Percentiles rank a stretch among this genome's conserved stretches.
phyloP scores from a whole-genome alignment of 2,113 vertebrate genomes.

The Baryphthengus martii region DNA sequence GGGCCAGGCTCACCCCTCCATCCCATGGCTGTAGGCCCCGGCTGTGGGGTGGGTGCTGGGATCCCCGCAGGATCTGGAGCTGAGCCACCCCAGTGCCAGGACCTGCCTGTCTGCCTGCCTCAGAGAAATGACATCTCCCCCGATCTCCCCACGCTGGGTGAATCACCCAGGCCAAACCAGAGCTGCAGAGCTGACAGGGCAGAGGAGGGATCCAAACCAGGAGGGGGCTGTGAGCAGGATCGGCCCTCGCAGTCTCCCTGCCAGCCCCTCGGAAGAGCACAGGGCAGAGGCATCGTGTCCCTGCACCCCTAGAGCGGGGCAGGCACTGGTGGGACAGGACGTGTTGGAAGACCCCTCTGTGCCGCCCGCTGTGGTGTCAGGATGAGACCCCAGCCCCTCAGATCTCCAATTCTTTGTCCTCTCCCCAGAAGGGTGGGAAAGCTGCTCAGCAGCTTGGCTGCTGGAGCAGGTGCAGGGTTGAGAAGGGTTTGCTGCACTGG shows the following conservation, averaged over 20 bases:
- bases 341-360: neutral
- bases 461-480: accelerated
- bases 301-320: too few relatives aligned
- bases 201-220: neutral
- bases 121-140: neutral
- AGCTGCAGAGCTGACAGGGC: neutral
- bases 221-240: neutral
- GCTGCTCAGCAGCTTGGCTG: neutral
- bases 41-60: neutral
- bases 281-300: neutral
- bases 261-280: neutral
- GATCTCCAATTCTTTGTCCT: neutral
- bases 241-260: accelerated
- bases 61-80: neutral
- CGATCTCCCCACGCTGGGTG: neutral
- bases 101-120: neutral
- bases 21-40: neutral
- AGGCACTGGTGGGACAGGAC: accelerated
- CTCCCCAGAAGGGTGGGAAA: neutral
- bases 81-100: neutral
- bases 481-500: neutral
- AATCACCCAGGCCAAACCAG: neutral
- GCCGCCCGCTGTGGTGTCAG: neutral
- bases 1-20: neutral
- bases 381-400: neutral